A percentile compares a stretch with the other conserved stretches of the same genome.
Conservation (phyloP, 2,113 vertebrate species). For the Spilogale gracilis region DNA sequence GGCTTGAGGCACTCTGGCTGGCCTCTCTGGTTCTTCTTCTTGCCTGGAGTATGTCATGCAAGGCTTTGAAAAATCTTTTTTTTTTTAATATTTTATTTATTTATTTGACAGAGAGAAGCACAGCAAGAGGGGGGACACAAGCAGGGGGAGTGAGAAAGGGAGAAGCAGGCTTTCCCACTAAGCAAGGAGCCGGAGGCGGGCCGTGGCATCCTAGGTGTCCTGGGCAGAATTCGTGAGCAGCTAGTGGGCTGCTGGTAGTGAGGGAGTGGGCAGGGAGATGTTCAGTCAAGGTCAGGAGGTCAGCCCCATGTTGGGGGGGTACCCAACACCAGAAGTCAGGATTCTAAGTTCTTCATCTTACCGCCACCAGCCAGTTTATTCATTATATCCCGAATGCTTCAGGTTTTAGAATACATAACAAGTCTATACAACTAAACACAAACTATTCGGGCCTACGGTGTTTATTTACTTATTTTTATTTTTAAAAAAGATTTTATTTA, state of each 20-base stretch:
- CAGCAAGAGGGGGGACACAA: too few relatives aligned
- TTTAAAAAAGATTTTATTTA: too few relatives aligned
- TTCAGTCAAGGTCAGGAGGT: not conserved
- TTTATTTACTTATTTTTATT: too few relatives aligned
- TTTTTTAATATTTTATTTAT: too few relatives aligned
- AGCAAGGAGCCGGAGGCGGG: too few relatives aligned
- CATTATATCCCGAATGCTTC: not conserved
- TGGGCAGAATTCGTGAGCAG: not conserved
- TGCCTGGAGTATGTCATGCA: not conserved
- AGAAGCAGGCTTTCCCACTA: too few relatives aligned
- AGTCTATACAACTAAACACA: not conserved
- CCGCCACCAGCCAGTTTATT: not conserved
- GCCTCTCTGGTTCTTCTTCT: too few relatives aligned
- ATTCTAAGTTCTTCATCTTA: not conserved
- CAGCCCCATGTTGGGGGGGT: not conserved
- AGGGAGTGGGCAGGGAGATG: not conserved
- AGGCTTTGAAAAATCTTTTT: not conserved
- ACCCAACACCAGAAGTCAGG: fast-evolving
- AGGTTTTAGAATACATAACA: not conserved
- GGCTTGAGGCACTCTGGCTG: not conserved
- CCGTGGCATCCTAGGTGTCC: not conserved
- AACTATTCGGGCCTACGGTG: not conserved
- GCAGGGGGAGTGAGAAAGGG: too few relatives aligned
- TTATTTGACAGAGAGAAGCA: too few relatives aligned
- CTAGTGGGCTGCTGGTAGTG: fast-evolving